Evolutionary conservation across 2,797 vertebrate genomes (phyloP).

Genomic region (Neopelma chrysocephalum): DNA sequence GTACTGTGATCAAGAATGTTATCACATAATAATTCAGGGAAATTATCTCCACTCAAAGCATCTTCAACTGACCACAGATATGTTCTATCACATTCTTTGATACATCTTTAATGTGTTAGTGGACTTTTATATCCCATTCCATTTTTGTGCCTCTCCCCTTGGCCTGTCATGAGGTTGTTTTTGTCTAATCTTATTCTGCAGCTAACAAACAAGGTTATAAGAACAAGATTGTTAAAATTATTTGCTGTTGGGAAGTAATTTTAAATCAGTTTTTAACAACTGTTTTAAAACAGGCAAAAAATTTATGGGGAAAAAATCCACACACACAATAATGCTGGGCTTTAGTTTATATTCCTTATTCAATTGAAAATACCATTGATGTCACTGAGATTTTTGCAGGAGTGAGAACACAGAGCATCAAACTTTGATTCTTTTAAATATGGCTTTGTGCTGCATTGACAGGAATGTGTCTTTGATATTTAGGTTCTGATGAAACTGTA

Average conservation of each 20-base stretch:
- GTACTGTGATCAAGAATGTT: slow-evolving; percentile 39
- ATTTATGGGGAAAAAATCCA: background rate
- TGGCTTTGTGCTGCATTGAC: background rate
- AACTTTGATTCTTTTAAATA: background rate
- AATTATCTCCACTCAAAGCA: slow-evolving; percentile 22
- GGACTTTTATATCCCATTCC: slow-evolving; percentile 28
- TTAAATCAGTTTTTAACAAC: background rate
- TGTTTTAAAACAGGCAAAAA: slow-evolving; percentile 3
- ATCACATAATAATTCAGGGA: slow-evolving; percentile 61
- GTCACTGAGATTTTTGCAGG: background rate
- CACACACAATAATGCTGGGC: background rate
- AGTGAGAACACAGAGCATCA: background rate
- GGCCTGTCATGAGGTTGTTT: background rate
- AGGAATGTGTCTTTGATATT: slow-evolving; percentile 16
- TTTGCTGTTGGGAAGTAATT: background rate
- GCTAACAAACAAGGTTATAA: background rate
- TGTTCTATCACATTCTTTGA: slow-evolving; percentile 22
- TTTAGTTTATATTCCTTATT: slow-evolving; percentile 14
- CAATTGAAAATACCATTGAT: background rate
- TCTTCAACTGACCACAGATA: slow-evolving; percentile 52
- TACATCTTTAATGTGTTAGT: slow-evolving; percentile 56
- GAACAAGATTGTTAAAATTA: background rate
- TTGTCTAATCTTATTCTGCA: slow-evolving; percentile 1
- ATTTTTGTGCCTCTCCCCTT: slow-evolving; percentile 24
- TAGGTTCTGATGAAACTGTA: background rate